Percentiles rank a stretch among this genome's conserved stretches.
These are phyloP conservation scores for Microtus californicus DNA, from an alignment of 2,797 vertebrate genomes.

Conservation along the genomic window DNA sequence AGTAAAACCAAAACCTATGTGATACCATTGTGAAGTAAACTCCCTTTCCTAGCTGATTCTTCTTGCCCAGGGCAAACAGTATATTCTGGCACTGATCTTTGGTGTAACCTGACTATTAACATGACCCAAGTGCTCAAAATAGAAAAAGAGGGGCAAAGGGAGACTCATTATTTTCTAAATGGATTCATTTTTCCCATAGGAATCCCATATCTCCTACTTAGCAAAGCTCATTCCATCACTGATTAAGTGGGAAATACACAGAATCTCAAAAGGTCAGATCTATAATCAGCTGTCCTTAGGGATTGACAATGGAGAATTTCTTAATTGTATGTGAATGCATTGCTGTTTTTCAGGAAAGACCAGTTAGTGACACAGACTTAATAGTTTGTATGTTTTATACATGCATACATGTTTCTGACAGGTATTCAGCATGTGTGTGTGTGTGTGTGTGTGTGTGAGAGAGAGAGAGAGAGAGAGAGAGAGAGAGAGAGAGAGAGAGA, in stretches of 20 bases:
- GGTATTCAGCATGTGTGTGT: background rate
- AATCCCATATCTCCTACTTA: conserved; percentile 88
- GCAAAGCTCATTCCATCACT: conserved; percentile 89
- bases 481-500: no score
- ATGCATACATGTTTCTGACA: background rate
- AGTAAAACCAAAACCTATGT: conserved; percentile 80
- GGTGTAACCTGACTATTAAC: conserved; percentile 82
- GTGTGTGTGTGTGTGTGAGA: background rate
- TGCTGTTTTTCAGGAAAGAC: conserved; percentile 83
- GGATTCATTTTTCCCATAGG: conserved; percentile 89
- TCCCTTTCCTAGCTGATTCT: conserved; percentile 61
- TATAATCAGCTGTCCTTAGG: conserved; percentile 90
- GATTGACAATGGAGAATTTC: conserved; percentile 88
- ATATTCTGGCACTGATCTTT: conserved; percentile 77
- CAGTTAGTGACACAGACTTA: conserved; percentile 71
- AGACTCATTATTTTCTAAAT: conserved; percentile 92
- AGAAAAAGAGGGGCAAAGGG: conserved; percentile 67
- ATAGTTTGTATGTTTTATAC: background rate
- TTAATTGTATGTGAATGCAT: conserved; percentile 87
- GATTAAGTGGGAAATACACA: conserved; percentile 91
- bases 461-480: no score
- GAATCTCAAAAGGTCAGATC: conserved; percentile 91
- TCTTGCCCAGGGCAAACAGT: conserved; percentile 74
- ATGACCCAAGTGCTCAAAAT: conserved; percentile 87
- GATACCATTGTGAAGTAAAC: conserved; percentile 70